Percentiles rank a stretch among this genome's conserved stretches.
Evolutionary conservation across 1,140 invertebrate species (phyloP).

Genomic region (Panagrolaimus sp.): DNA sequence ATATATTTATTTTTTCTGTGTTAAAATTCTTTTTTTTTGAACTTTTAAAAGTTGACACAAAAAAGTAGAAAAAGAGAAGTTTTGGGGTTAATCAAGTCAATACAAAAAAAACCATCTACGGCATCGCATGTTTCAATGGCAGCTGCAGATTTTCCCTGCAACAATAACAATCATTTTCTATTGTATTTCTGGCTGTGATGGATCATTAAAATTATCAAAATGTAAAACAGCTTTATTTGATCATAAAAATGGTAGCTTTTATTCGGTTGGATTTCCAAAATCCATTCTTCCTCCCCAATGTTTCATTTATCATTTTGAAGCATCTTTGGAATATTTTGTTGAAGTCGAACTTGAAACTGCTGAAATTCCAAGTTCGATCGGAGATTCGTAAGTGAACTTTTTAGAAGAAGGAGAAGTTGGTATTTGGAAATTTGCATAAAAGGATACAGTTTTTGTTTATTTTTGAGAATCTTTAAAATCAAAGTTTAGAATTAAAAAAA

Average conservation of each 20-base stretch:
- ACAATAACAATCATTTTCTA: not conserved
- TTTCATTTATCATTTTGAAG: conserved; percentile 8
- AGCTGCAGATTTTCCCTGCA: not conserved
- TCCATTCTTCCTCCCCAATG: not conserved
- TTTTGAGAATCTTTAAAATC: no score
- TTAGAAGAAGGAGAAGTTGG: not conserved
- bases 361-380: conserved; percentile 3
- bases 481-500: no score
- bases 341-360: conserved; percentile 9
- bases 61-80: not conserved
- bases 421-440: not conserved
- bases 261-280: not conserved
- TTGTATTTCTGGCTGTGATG: not conserved
- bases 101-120: not conserved
- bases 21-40: no score
- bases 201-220: not conserved
- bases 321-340: not conserved
- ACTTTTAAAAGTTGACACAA: no score
- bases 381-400: not conserved
- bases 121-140: not conserved
- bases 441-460: no score
- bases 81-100: not conserved
- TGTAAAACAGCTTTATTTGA: not conserved
- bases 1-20: no score
- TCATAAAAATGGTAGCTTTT: not conserved